Evolutionary conservation across 2,888 invertebrate genomes (phyloP), one percentile per base, ranked within the genome.

Genomic region (Synanthedon myopaeformis): DNA sequence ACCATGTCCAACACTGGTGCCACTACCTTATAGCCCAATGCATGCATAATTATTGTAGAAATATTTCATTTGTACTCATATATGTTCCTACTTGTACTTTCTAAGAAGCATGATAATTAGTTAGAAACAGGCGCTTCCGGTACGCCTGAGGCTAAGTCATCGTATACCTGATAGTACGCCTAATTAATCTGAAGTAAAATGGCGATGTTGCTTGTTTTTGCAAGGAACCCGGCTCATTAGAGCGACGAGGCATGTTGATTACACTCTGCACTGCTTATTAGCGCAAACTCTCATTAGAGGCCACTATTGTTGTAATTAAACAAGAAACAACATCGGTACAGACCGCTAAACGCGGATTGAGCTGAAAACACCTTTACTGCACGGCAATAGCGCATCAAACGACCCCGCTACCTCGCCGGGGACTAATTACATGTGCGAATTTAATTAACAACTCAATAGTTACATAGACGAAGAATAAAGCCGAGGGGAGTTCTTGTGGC

Each of bases 291-390:
- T 86, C 85, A 85, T 86, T 86, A 87, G 84, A 79, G 80, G 76
- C 79, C 77, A 85, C 86, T 86, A 86, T 86, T 87, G 86, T 87
- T 86, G 83, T 85, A 86, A 87, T 86, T 87, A 84, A 86, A 85
- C 84, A 82, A 82, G 81, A 78, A 76, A 75, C 76, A 75, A 78
- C 74, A 74, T 73, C 74, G 71, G 72, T 72, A 72, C 70, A 66
- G 70, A 67, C 70, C 67, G 69, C 59, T 57, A 63, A 64, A 64
- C 58, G 57, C 52, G 56, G 57, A 59, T 65, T 64, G 62, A 58
- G 59, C 70, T 54, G 65, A 80, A 77, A 68, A 69, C 67, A 65
- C 61, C 76, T 73, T 63, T 81, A 72, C 64, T 54, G 53, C 64
- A 41, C 51, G 12, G 72, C 56, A 59, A 69, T 76, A 83, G 59